A percentile compares a stretch with the other conserved stretches of the same genome.
phyloP scores from a whole-genome alignment of 2,888 invertebrate genomes.

The Dasypolia templi region DNA sequence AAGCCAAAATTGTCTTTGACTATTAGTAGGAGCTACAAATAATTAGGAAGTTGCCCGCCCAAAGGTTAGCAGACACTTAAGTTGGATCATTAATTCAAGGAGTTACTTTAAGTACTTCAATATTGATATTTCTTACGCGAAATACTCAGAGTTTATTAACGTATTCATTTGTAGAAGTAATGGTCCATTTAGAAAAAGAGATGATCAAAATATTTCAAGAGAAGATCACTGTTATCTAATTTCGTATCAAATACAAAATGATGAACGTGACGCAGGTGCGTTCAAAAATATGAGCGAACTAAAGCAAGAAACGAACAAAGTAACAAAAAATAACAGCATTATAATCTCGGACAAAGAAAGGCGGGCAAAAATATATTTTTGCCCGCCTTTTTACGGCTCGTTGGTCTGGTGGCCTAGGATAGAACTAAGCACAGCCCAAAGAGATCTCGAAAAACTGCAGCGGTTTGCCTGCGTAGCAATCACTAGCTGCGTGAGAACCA shows the following conservation, averaged over 20 bases:
- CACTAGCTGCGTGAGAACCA: no score
- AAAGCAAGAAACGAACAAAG: neutral
- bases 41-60: neutral
- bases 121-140: neutral
- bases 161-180: conserved; percentile 23
- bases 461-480: no score
- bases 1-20: conserved; percentile 27
- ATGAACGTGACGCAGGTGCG: conserved; percentile 4
- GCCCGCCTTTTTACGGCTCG: no score
- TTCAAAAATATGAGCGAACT: conserved; percentile 4
- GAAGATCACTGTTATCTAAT: conserved; percentile 4
- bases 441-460: no score
- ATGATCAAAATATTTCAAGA: conserved; percentile 8
- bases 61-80: conserved; percentile 18
- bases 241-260: neutral
- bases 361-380: conserved; percentile 57
- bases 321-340: conserved; percentile 34
- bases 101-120: conserved; percentile 11
- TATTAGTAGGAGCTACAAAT: conserved; percentile 12
- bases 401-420: no score
- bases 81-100: conserved; percentile 19
- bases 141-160: conserved; percentile 4
- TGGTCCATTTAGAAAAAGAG: conserved; percentile 10
- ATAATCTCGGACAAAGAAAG: conserved; percentile 39
- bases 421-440: no score